phyloP scores from a whole-genome alignment of 2,888 invertebrate genomes.

The Microctonus brassicae region DNA sequence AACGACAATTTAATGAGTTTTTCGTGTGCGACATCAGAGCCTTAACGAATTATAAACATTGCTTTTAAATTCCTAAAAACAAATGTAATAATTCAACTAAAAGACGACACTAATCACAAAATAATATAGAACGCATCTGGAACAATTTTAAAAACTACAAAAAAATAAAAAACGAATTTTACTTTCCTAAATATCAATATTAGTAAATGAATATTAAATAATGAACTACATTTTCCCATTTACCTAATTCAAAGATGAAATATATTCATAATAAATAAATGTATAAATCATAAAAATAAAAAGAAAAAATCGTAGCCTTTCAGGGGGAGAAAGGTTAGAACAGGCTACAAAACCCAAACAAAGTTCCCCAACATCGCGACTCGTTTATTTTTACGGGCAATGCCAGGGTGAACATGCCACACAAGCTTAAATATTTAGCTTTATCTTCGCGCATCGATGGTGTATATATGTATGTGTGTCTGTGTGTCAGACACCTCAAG shows the following conservation, averaged over 20 bases:
- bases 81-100: neutral
- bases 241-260: no score
- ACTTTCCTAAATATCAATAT: no score
- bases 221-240: no score
- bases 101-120: neutral
- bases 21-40: neutral
- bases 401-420: slow-evolving; percentile 65
- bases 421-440: slow-evolving; percentile 57
- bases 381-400: slow-evolving; percentile 67
- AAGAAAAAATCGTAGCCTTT: no score
- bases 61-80: neutral
- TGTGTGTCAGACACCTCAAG: slow-evolving; percentile 19
- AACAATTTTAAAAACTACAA: neutral
- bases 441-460: slow-evolving; percentile 38
- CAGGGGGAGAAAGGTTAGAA: no score
- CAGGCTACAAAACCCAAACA: neutral
- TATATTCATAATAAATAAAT: no score
- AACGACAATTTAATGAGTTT: slow-evolving; percentile 15
- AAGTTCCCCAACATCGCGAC: slow-evolving; percentile 51
- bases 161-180: neutral
- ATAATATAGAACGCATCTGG: slow-evolving; percentile 39
- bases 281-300: no score
- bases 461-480: slow-evolving; percentile 19
- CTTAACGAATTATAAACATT: slow-evolving; percentile 5
- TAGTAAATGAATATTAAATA: no score